These are phyloP conservation scores for Promerops cafer DNA, from an alignment of 2,113 vertebrate genomes.

Conservation along the genomic window DNA sequence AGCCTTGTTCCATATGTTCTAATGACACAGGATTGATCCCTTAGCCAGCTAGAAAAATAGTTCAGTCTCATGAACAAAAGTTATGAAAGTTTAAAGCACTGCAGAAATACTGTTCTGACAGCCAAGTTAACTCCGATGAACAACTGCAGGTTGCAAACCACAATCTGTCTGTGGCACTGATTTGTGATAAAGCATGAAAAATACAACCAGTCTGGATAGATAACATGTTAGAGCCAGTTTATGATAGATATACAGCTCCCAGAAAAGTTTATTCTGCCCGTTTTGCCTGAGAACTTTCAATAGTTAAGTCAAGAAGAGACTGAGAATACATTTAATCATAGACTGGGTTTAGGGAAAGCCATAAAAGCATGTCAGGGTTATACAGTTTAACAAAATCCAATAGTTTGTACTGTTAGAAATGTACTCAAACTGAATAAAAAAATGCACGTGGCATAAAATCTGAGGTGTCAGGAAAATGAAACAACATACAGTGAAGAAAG, in stretches of 20 bases:
- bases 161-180: neutral
- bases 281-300: neutral
- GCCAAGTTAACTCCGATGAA: neutral
- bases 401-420: neutral
- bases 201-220: neutral
- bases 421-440: neutral
- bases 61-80: neutral
- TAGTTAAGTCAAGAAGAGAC: neutral
- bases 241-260: neutral
- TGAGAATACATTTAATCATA: neutral
- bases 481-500: neutral
- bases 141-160: neutral
- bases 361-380: neutral
- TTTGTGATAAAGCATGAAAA: conserved; percentile 35
- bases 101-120: neutral
- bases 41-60: neutral
- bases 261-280: neutral
- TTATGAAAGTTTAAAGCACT: neutral
- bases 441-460: neutral
- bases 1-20: neutral
- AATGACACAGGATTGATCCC: neutral
- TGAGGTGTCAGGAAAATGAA: neutral
- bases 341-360: neutral
- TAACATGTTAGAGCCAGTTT: neutral
- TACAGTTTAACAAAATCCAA: neutral